Base-by-base conservation (phyloP, 2,888 invertebrate genomes). In the Ophion ellenae region DNA sequence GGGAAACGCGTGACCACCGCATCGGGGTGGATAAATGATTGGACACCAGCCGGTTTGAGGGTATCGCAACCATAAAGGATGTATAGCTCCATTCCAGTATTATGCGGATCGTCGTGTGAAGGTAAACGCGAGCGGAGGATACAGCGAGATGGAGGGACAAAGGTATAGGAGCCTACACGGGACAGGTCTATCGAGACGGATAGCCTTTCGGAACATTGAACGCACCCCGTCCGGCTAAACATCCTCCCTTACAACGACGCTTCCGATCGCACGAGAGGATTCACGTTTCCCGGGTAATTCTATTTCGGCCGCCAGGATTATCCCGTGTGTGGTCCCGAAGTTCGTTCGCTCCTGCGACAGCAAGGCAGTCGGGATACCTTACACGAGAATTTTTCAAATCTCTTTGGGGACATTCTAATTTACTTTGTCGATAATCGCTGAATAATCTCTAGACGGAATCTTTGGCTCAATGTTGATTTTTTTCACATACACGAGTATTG, bases 131-230 rank as follows among this genome's bases (percentile, higher is more conserved):
- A 78, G 79, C 76, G 32, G 32, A 67, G 81, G 45, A 28, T 76
- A 59, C 45, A 71, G 67, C 40, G 67, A 75, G 67, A 81, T 59
- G 24, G 66, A 59, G 40, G 40, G 40, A 69, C 53, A 74, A 28
- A 53, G 40, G 66, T 40, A 40, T 67, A 40, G 75, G 14, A 75
- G 79, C 77, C 70, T 84, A 81, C 66, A 75, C 73, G 81, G 84
- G 73, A 71, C 86, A 87, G 85, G 88, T 89, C 57, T 90, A 90
- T 89, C 89, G 91, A 91, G 92, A 91, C 90, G 91, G 91, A 92
- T 92, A 91, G 92, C 90, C 90, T 92, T 93, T 91, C 92, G 90
- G 92, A 90, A 92, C 92, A 93, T 92, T 92, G 90, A 91, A 87
- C 91, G 89, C 90, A 90, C 91, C 91, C 91, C 89, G 91, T 92